Evolutionary conservation across 2,113 vertebrate species (phyloP).

Genomic region (Bufo gargarizans): DNA sequence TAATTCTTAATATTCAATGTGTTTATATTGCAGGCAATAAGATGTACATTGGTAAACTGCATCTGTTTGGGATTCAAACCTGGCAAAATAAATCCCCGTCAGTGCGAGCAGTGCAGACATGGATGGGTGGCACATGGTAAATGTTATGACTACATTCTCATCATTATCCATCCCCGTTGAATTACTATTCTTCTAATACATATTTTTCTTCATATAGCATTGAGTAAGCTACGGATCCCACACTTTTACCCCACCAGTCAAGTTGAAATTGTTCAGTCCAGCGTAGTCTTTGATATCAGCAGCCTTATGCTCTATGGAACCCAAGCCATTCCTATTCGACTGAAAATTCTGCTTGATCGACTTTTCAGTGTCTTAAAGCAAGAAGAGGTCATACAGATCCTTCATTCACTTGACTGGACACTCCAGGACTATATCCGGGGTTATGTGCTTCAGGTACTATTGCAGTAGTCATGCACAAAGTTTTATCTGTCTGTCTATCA

Average conservation of each 20-base stretch:
- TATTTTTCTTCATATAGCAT: conserved; percentile 74
- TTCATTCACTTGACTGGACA: conserved; percentile 94
- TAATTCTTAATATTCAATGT: conserved; percentile 19
- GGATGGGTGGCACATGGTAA: conserved; percentile 98
- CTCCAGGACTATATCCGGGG: conserved; percentile 97
- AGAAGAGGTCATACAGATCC: conserved; percentile 94
- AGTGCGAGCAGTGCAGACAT: conserved; percentile 94
- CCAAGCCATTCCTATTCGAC: conserved; percentile 91
- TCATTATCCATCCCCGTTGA: background rate
- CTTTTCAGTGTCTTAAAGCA: conserved; percentile 97
- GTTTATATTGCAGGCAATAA: conserved; percentile 82
- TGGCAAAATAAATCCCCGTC: conserved; percentile 90
- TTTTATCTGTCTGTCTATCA: too few relatives aligned
- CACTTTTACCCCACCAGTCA: conserved; percentile 88
- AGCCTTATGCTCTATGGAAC: conserved; percentile 98
- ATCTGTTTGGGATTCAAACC: conserved; percentile 93
- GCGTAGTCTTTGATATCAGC: conserved; percentile 96
- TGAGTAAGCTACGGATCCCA: conserved; percentile 93
- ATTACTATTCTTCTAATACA: background rate
- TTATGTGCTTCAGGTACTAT: conserved; percentile 90
- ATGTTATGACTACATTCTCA: background rate
- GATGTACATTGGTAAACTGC: conserved; percentile 93
- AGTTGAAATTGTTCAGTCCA: conserved; percentile 97
- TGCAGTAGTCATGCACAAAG: background rate
- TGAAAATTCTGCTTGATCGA: conserved; percentile 96